phyloP scores from a whole-genome alignment of 2,888 invertebrate genomes.

The Drosophila tripunctata region DNA sequence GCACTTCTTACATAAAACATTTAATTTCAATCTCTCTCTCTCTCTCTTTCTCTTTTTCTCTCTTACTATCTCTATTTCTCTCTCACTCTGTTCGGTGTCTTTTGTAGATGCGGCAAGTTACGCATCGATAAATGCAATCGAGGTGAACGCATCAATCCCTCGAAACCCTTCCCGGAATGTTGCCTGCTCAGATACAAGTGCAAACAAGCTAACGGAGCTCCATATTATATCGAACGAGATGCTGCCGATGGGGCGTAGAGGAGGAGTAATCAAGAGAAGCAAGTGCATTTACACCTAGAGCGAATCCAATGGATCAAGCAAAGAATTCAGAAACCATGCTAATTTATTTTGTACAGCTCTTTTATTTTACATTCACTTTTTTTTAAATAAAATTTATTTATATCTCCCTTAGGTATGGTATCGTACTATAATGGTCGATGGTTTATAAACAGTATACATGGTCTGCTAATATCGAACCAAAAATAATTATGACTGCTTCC shows the following conservation, averaged over 20 bases:
- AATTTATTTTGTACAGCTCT: constrained; percentile 55
- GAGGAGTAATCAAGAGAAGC: background rate
- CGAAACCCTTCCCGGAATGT: constrained; percentile 81
- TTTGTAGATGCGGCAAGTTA: constrained; percentile 77
- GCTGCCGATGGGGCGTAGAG: constrained; percentile 38
- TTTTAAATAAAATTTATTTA: constrained; percentile 1
- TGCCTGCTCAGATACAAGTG: constrained; percentile 82
- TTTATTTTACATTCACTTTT: constrained; percentile 23
- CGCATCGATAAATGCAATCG: constrained; percentile 79
- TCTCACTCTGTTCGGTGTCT: too few relatives aligned
- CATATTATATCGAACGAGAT: constrained; percentile 78
- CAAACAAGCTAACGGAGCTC: constrained; percentile 70
- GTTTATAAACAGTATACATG: background rate
- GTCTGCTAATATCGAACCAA: too few relatives aligned
- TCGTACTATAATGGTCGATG: background rate
- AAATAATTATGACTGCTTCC: too few relatives aligned
- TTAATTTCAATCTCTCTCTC: background rate
- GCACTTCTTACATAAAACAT: too few relatives aligned
- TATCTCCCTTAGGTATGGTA: background rate
- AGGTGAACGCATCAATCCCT: constrained; percentile 77
- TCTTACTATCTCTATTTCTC: background rate
- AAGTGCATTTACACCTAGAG: background rate
- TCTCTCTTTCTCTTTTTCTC: background rate
- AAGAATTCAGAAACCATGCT: constrained; percentile 35
- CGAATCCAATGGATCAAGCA: background rate